Conservation (phyloP, 2,888 invertebrate species). For the Elmis aenea region DNA sequence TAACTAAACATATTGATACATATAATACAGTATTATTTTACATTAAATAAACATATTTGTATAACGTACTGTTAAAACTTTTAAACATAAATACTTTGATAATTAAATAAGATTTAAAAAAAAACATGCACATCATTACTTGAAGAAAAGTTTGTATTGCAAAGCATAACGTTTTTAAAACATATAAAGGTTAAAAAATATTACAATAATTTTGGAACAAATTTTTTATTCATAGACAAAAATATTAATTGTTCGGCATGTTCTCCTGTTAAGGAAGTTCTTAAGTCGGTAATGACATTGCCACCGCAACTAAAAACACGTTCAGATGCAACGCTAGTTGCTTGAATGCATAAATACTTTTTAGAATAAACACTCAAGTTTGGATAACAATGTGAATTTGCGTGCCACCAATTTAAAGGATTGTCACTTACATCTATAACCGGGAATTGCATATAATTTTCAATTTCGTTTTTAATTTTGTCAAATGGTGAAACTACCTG, state of each 20-base stretch:
- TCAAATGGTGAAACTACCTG: not conserved
- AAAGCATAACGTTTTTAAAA: not conserved
- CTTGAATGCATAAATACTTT: conserved; percentile 1
- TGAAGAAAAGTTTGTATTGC: not conserved
- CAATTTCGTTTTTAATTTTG: not conserved
- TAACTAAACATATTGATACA: too few species aligned
- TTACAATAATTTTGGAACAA: not conserved
- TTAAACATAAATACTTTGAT: too few species aligned
- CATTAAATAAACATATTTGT: too few species aligned
- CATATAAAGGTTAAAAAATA: too few species aligned
- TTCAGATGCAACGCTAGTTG: not conserved
- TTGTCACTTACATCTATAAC: not conserved
- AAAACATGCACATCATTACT: not conserved
- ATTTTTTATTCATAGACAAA: not conserved
- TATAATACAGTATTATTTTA: too few species aligned
- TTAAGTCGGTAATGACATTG: conserved; percentile 1
- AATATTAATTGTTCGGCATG: not conserved
- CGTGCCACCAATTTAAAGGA: not conserved
- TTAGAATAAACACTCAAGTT: not conserved
- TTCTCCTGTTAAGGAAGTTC: conserved; percentile 2
- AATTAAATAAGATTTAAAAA: too few species aligned
- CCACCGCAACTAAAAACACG: conserved; percentile 4
- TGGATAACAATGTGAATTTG: not conserved
- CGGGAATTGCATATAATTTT: not conserved
- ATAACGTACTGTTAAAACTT: too few species aligned